Percentiles rank a stretch among this genome's conserved stretches.
These are phyloP conservation scores for Hydrochoerus hydrochaeris DNA, from an alignment of 2,113 vertebrate genomes.

Conservation along the genomic window DNA sequence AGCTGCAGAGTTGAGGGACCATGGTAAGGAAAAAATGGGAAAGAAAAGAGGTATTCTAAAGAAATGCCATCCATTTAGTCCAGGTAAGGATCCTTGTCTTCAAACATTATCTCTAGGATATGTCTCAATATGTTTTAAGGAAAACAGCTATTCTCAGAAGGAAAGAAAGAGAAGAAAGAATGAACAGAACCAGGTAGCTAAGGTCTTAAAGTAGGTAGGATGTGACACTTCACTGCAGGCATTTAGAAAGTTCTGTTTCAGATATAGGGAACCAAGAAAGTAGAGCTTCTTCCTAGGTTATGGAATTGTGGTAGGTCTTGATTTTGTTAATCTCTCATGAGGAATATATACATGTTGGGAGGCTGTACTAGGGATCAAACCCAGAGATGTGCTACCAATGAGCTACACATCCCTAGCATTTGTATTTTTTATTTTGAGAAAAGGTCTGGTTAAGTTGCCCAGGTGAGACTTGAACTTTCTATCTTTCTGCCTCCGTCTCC, in stretches of 20 bases:
- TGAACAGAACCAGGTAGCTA: neutral
- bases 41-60: neutral
- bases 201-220: neutral
- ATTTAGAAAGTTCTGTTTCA: neutral
- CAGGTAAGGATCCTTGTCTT: neutral
- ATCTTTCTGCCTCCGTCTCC: neutral
- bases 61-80: neutral
- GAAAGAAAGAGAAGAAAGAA: neutral
- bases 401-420: neutral
- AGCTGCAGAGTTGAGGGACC: neutral
- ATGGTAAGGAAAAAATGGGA: neutral
- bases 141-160: conserved; percentile 24
- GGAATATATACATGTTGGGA: neutral
- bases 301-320: neutral
- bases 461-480: neutral
- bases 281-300: neutral
- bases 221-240: neutral
- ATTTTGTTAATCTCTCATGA: conserved; percentile 30
- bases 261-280: neutral
- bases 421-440: neutral
- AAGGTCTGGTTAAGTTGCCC: neutral
- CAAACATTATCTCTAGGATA: neutral
- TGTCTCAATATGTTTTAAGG: neutral
- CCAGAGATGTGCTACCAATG: neutral
- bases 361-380: neutral